Conservation (phyloP, 2,113 vertebrate species). For the Tylochromis polylepis region DNA sequence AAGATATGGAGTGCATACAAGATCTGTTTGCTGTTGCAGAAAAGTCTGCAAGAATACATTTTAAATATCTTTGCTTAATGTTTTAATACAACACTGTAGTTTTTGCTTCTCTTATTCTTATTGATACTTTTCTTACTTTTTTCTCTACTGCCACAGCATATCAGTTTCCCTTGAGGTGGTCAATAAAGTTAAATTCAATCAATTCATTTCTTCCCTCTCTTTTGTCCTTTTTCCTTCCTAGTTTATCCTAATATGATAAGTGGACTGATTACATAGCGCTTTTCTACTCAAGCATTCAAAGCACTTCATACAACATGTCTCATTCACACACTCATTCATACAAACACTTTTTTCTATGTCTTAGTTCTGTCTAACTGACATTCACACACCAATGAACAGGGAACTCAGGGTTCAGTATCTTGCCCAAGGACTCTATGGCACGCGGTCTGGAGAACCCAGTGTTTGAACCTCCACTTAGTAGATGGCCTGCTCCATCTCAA, state of each 20-base stretch:
- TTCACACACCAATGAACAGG: background rate
- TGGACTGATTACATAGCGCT: background rate
- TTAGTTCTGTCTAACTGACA: background rate
- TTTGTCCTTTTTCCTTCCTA: background rate
- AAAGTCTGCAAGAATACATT: background rate
- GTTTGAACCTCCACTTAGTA: background rate
- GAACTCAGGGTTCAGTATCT: background rate
- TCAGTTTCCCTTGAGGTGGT: too few species aligned
- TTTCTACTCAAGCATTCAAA: background rate
- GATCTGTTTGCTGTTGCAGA: background rate
- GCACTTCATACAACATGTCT: background rate
- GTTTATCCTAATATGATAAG: background rate
- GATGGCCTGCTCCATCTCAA: background rate
- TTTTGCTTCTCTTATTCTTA: background rate
- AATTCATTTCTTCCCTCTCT: background rate
- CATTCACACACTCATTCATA: background rate
- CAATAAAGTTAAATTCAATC: too few species aligned
- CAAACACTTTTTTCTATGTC: background rate
- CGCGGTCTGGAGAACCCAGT: background rate
- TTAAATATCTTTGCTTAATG: background rate
- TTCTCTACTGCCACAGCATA: accelerated
- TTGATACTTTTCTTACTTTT: background rate
- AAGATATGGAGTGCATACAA: background rate
- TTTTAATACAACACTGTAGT: background rate
- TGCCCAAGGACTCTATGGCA: background rate